phyloP scores from a whole-genome alignment of 2,113 vertebrate genomes.

The Riparia riparia region DNA sequence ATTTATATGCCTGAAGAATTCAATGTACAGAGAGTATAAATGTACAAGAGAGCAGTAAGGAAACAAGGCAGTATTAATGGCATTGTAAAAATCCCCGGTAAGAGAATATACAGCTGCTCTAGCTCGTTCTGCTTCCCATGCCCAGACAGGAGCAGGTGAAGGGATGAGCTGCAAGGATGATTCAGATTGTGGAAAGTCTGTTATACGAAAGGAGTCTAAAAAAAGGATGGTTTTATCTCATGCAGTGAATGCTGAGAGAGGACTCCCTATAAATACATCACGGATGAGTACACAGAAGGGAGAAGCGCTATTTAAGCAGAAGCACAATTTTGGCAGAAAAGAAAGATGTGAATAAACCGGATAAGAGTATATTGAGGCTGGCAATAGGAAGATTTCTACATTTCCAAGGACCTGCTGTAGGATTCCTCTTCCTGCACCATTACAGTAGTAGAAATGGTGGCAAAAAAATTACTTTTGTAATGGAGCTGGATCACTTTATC shows the following conservation, averaged over 20 bases:
- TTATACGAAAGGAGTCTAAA: slow-evolving; percentile 33
- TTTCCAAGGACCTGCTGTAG: slow-evolving; percentile 28
- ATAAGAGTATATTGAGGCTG: background rate
- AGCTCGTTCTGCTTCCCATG: background rate
- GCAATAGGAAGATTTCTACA: slow-evolving; percentile 23
- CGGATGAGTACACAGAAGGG: slow-evolving; percentile 33
- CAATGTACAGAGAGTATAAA: background rate
- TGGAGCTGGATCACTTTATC: slow-evolving; percentile 1
- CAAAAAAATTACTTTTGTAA: slow-evolving; percentile 21
- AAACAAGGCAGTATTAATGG: slow-evolving; percentile 4
- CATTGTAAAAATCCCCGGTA: background rate
- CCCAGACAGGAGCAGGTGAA: slow-evolving; percentile 3
- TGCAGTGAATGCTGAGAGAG: slow-evolving; percentile 51
- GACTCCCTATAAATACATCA: slow-evolving; percentile 60
- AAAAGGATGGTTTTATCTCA: slow-evolving; percentile 40
- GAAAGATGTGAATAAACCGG: slow-evolving; percentile 24
- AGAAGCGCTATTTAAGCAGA: slow-evolving; percentile 38
- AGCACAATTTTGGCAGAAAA: slow-evolving; percentile 47
- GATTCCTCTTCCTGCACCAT: slow-evolving; percentile 11
- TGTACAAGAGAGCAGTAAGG: background rate
- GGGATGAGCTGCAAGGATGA: slow-evolving; percentile 20
- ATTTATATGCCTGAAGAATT: background rate
- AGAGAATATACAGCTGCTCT: background rate
- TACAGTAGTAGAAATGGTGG: background rate
- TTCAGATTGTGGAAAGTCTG: background rate